These are phyloP conservation scores for Drosophila willistoni DNA, from an alignment of 1,140 invertebrate genomes.

Conservation along the genomic window DNA sequence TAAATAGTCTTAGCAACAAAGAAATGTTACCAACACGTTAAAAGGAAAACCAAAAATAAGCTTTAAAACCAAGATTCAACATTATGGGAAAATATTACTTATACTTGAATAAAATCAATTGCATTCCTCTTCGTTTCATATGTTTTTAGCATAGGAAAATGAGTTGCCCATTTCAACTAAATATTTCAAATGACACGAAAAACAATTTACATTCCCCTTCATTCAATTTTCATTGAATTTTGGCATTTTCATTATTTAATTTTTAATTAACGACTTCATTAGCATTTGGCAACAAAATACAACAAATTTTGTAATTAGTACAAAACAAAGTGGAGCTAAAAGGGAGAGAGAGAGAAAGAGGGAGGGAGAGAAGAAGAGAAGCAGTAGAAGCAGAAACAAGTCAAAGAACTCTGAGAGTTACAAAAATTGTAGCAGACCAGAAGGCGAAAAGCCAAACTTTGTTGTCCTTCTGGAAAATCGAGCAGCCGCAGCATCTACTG, in stretches of 20 bases:
- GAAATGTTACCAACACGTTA: too few species aligned
- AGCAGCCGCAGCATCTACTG: neutral
- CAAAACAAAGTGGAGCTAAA: conserved; percentile 17
- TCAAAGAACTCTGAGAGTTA: conserved; percentile 41
- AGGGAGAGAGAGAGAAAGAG: conserved; percentile 18
- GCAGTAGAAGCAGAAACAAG: conserved; percentile 18
- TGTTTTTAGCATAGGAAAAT: neutral
- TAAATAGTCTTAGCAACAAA: too few species aligned
- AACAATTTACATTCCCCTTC: conserved; percentile 2
- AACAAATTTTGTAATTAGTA: conserved; percentile 54
- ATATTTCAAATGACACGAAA: conserved; percentile 6
- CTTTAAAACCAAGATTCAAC: too few species aligned
- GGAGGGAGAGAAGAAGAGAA: neutral
- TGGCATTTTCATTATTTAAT: conserved; percentile 23
- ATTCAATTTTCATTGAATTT: conserved; percentile 14
- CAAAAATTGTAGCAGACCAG: conserved; percentile 28
- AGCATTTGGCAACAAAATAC: conserved; percentile 34
- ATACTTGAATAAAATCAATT: too few species aligned
- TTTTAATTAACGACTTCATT: conserved; percentile 32
- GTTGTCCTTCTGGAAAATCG: conserved; percentile 28
- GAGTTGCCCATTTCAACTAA: neutral
- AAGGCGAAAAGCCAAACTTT: conserved; percentile 33
- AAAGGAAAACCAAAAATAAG: too few species aligned
- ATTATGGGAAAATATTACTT: too few species aligned
- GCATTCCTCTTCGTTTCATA: too few species aligned